These are phyloP conservation scores for Eupsilia transversa DNA, from an alignment of 2,888 invertebrate genomes.

Conservation along the genomic window DNA sequence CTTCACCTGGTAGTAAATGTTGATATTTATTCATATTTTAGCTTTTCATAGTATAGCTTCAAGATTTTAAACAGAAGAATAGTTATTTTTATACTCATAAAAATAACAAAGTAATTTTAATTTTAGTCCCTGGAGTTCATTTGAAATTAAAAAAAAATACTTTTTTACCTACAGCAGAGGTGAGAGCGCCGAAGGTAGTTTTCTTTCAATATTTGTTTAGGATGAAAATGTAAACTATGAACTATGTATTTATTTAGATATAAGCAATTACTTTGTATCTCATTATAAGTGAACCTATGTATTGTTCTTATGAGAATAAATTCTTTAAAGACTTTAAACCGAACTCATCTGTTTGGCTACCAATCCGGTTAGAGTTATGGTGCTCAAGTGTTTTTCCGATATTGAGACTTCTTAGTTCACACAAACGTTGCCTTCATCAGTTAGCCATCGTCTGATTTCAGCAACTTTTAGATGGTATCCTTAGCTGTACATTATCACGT, in stretches of 20 bases:
- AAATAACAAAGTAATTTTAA: no score
- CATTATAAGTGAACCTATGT: no score
- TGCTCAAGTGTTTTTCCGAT: neutral
- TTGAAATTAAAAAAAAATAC: no score
- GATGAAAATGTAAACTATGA: neutral
- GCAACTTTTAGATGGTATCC: neutral
- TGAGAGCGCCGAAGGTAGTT: neutral
- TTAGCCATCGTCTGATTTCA: neutral
- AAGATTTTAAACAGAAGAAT: neutral
- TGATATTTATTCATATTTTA: conserved; percentile 13
- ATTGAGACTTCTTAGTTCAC: neutral
- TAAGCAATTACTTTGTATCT: no score
- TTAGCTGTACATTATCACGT: neutral
- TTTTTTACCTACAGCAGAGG: neutral
- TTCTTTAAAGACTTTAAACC: no score
- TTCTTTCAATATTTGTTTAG: neutral
- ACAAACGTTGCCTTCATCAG: neutral
- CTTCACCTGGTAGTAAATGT: conserved; percentile 32
- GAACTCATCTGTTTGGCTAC: neutral
- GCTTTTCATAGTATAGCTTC: neutral
- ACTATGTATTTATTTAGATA: no score
- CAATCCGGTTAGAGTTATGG: neutral
- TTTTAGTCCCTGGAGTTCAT: neutral
- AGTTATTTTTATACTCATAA: no score
- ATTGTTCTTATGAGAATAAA: no score